These are phyloP conservation scores for Mellivora capensis DNA, from an alignment of 2,113 vertebrate species.

Conservation along the genomic window DNA sequence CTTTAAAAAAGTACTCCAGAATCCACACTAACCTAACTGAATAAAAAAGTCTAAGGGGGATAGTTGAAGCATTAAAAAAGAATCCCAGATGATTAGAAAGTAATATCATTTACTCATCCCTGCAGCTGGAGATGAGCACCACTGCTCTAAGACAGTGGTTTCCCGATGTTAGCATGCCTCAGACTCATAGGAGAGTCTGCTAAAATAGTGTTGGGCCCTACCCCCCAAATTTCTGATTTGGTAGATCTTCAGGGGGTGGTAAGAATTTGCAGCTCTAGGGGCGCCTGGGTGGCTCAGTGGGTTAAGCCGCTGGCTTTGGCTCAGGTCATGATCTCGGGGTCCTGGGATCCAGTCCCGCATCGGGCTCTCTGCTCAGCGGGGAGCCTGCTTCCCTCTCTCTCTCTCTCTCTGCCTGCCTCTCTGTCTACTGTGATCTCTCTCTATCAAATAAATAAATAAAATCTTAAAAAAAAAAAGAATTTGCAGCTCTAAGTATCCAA, in stretches of 20 bases:
- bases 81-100: background rate
- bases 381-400: too few relatives aligned
- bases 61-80: background rate
- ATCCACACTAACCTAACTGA: background rate
- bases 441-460: too few relatives aligned
- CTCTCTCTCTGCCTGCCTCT: too few relatives aligned
- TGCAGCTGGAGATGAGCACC: background rate
- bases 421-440: too few relatives aligned
- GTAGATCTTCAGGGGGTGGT: background rate
- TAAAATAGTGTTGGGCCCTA: background rate
- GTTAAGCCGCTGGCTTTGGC: too few relatives aligned
- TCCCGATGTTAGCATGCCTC: background rate
- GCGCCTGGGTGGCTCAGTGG: too few relatives aligned
- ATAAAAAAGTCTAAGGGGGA: background rate
- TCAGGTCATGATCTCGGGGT: too few relatives aligned
- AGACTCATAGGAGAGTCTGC: background rate
- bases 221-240: background rate
- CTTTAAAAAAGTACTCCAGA: background rate
- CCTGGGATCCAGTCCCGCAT: too few relatives aligned
- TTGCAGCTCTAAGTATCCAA: background rate
- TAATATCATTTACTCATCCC: background rate
- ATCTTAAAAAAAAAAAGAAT: too few relatives aligned
- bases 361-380: too few relatives aligned
- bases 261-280: background rate
- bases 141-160: background rate